Conservation (phyloP, 2,888 invertebrate genomes). For the Heliothis peltigera region DNA sequence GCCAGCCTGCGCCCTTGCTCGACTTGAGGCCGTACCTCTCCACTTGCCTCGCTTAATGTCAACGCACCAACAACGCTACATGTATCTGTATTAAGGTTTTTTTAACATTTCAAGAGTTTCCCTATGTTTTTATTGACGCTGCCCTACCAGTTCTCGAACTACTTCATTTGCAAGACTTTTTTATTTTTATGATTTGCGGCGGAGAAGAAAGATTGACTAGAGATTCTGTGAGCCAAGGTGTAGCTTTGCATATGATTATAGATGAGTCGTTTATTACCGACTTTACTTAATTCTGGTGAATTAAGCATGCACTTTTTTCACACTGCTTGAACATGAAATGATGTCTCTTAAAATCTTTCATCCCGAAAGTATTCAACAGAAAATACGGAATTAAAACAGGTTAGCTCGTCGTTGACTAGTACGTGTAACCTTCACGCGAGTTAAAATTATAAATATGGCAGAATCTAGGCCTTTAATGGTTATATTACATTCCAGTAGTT, state of each 20-base stretch:
- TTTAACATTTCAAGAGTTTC: slow-evolving; percentile 60
- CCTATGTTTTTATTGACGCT: slow-evolving; percentile 55
- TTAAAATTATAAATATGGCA: slow-evolving; percentile 41
- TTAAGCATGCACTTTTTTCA: too few species aligned
- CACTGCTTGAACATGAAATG: too few species aligned
- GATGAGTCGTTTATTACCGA: too few species aligned
- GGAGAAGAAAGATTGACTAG: slow-evolving; percentile 1
- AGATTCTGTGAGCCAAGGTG: neutral
- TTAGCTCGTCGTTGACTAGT: slow-evolving; percentile 32
- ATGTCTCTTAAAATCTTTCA: neutral
- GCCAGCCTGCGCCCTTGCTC: slow-evolving; percentile 76
- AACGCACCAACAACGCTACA: slow-evolving; percentile 67
- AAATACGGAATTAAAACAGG: slow-evolving; percentile 36
- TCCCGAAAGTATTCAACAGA: slow-evolving; percentile 15
- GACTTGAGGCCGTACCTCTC: slow-evolving; percentile 80
- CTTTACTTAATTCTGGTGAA: too few species aligned
- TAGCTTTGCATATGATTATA: too few species aligned
- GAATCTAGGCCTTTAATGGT: slow-evolving; percentile 32
- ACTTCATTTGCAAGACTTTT: slow-evolving; percentile 1
- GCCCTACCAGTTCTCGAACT: slow-evolving; percentile 41
- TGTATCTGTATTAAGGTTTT: slow-evolving; percentile 59
- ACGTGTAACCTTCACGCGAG: slow-evolving; percentile 51
- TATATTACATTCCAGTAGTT: slow-evolving; percentile 26
- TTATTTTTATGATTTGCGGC: slow-evolving; percentile 1
- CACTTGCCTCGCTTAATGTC: slow-evolving; percentile 78